These are phyloP conservation scores for Brachyhypopomus gauderio DNA, from an alignment of 2,113 vertebrate genomes.

Conservation along the genomic window DNA sequence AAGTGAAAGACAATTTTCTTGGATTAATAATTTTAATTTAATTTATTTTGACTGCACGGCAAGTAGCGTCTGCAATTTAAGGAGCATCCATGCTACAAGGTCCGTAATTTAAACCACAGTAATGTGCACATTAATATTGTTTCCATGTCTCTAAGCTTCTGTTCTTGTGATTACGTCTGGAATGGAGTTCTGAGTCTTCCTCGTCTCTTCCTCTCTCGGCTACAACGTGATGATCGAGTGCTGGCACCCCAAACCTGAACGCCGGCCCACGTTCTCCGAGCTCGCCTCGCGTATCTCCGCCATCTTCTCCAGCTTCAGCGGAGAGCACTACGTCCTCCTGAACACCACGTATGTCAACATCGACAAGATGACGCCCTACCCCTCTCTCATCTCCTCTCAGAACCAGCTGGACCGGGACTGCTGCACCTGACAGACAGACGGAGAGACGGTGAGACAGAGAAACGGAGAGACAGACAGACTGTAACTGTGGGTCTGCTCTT, in stretches of 20 bases:
- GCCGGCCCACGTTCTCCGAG: slow-evolving; percentile 91
- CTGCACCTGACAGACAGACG: slow-evolving; percentile 76
- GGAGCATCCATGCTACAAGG: neutral
- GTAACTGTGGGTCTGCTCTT: neutral
- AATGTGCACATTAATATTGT: neutral
- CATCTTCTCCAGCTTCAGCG: slow-evolving; percentile 94
- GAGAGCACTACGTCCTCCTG: slow-evolving; percentile 96
- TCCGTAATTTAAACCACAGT: too few relatives aligned
- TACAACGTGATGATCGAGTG: slow-evolving; percentile 97
- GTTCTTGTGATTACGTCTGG: too few relatives aligned
- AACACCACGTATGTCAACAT: slow-evolving; percentile 97
- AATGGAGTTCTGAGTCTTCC: neutral
- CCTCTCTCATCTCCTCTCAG: slow-evolving; percentile 85
- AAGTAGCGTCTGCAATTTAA: neutral
- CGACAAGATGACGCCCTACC: slow-evolving; percentile 90
- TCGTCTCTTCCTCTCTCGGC: slow-evolving; percentile 68
- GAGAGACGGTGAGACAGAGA: neutral
- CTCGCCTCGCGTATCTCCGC: slow-evolving; percentile 89
- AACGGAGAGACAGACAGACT: neutral
- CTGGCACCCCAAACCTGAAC: slow-evolving; percentile 94
- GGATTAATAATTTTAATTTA: too few relatives aligned
- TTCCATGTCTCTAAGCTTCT: too few relatives aligned
- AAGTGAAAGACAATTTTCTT: neutral
- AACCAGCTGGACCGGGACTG: slow-evolving; percentile 72
- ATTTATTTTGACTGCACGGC: neutral